Conservation (phyloP, 2,113 vertebrate genomes). For the Anoura caudifer region DNA sequence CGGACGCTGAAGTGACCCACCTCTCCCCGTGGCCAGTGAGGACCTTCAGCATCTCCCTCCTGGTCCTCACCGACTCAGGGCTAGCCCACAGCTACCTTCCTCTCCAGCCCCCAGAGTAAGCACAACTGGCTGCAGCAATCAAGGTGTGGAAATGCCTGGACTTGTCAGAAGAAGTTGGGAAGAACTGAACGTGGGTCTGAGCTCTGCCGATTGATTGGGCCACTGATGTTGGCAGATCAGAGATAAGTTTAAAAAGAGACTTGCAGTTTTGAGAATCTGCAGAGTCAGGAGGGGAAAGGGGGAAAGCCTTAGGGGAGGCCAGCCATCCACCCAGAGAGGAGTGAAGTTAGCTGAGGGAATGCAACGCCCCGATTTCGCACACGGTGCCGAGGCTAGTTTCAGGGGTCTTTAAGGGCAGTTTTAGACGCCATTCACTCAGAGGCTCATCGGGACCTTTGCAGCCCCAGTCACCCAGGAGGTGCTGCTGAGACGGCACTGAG, state of each 20-base stretch:
- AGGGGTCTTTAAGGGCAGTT: background rate
- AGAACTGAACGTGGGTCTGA: background rate
- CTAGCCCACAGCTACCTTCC: background rate
- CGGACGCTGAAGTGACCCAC: background rate
- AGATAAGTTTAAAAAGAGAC: slow-evolving; percentile 1
- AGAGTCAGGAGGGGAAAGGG: background rate
- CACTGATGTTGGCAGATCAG: background rate
- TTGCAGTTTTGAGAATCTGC: background rate
- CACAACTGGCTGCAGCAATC: slow-evolving; percentile 18
- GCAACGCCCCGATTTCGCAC: background rate
- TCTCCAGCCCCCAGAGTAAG: background rate
- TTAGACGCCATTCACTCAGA: background rate
- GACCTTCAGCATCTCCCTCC: background rate
- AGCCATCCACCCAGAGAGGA: background rate
- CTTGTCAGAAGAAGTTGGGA: slow-evolving; percentile 1
- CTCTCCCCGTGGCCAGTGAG: background rate
- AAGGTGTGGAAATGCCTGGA: background rate
- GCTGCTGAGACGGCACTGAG: background rate
- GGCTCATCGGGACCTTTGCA: background rate
- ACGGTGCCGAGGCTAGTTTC: background rate
- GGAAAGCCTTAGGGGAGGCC: background rate
- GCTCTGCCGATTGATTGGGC: background rate
- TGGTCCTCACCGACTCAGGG: background rate
- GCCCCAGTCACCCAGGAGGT: background rate
- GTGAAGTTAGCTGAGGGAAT: background rate